phyloP scores from a whole-genome alignment of 2,888 invertebrate species.

The Odontocerum albicorne region DNA sequence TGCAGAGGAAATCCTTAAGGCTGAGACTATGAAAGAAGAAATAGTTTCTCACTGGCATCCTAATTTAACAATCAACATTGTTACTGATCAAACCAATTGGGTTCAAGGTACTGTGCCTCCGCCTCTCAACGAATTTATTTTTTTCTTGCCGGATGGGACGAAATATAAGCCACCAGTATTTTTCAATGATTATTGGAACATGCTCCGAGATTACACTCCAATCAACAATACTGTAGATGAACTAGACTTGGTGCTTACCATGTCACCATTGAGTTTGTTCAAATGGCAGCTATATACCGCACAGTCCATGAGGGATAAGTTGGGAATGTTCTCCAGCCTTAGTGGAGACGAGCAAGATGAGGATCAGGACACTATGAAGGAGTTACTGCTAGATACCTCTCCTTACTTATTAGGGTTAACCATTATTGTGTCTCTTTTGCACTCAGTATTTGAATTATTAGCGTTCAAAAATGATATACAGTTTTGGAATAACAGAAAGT shows the following conservation, averaged over 20 bases:
- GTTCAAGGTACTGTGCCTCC: conserved; percentile 86
- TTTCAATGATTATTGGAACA: conserved; percentile 98
- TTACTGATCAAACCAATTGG: conserved; percentile 97
- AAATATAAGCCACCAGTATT: conserved; percentile 93
- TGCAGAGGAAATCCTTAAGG: conserved; percentile 76
- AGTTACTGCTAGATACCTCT: conserved; percentile 94
- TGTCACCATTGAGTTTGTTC: conserved; percentile 91
- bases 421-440: conserved; percentile 88
- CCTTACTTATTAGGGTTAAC: conserved; percentile 93
- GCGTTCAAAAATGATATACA: conserved; percentile 99
- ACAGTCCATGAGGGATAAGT: conserved; percentile 89
- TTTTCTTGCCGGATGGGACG: conserved; percentile 82
- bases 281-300: conserved; percentile 99
- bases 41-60: conserved; percentile 99
- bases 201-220: conserved; percentile 91
- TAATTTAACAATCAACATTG: conserved; percentile 92
- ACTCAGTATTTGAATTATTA: conserved; percentile 96
- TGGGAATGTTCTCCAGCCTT: conserved; percentile 68
- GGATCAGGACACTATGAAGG: conserved; percentile 89
- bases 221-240: conserved; percentile 82
- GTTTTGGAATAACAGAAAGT: conserved; percentile 98
- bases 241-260: conserved; percentile 71
- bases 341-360: conserved; percentile 79
- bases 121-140: conserved; percentile 89
- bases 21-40: conserved; percentile 77